phyloP scores from a whole-genome alignment of 2,888 invertebrate genomes.

The Caenorhabditis zanzibari region DNA sequence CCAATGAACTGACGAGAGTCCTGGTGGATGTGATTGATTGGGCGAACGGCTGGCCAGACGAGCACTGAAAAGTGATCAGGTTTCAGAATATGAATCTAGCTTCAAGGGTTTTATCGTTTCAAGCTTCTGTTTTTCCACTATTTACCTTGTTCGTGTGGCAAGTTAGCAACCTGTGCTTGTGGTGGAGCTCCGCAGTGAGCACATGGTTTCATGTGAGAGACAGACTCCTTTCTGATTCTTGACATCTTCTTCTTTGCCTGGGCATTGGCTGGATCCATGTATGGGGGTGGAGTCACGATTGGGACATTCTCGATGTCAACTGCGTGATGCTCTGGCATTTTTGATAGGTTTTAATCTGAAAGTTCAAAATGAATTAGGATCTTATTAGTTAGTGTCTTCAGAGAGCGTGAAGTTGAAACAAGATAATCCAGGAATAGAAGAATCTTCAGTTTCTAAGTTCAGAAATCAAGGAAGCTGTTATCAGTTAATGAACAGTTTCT shows the following conservation, averaged over 20 bases:
- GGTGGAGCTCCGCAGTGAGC: slow-evolving; percentile 65
- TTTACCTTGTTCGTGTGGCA: slow-evolving; percentile 64
- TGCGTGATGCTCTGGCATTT: slow-evolving; percentile 53
- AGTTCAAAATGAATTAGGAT: background rate
- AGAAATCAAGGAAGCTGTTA: slow-evolving; percentile 15
- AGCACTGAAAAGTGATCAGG: slow-evolving; percentile 56
- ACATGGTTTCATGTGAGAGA: slow-evolving; percentile 53
- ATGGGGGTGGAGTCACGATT: slow-evolving; percentile 70
- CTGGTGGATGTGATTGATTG: slow-evolving; percentile 72
- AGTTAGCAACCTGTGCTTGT: slow-evolving; percentile 51
- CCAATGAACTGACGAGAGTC: slow-evolving; percentile 74
- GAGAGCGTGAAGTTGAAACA: background rate
- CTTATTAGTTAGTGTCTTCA: background rate
- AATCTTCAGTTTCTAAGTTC: slow-evolving; percentile 14
- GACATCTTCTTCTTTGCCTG: slow-evolving; percentile 69
- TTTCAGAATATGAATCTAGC: background rate
- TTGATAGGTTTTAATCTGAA: slow-evolving; percentile 12
- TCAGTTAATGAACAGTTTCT: slow-evolving; percentile 2
- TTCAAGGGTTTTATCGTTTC: too few relatives aligned
- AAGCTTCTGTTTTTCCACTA: too few relatives aligned
- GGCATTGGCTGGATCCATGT: slow-evolving; percentile 72
- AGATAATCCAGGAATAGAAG: slow-evolving; percentile 14
- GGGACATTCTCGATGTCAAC: slow-evolving; percentile 60
- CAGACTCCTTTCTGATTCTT: slow-evolving; percentile 63
- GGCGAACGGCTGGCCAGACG: slow-evolving; percentile 75